These are phyloP conservation scores for Malurus cyaneus DNA, from an alignment of 2,113 vertebrate species.

Conservation along the genomic window DNA sequence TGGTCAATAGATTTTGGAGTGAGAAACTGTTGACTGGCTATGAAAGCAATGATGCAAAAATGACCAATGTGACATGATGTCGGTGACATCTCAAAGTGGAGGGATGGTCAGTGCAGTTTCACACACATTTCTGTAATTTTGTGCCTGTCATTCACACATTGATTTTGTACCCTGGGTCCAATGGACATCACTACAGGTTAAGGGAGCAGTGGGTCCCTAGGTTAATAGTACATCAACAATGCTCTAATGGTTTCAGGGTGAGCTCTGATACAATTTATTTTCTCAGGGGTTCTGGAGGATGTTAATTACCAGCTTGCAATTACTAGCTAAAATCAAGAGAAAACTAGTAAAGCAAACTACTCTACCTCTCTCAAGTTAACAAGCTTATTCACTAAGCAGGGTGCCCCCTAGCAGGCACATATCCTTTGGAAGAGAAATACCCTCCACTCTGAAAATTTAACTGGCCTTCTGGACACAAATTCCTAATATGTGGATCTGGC, in stretches of 20 bases:
- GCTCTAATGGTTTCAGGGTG: neutral
- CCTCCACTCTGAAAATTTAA: neutral
- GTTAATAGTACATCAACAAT: accelerated
- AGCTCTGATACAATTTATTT: neutral
- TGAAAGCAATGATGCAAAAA: neutral
- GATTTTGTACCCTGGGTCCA: neutral
- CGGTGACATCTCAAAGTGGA: accelerated
- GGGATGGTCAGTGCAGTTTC: accelerated
- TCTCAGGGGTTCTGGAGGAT: neutral
- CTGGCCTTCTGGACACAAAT: neutral
- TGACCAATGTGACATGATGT: neutral
- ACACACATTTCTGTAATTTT: neutral
- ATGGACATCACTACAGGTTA: neutral
- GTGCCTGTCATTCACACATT: neutral
- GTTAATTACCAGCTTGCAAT: neutral
- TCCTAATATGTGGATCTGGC: neutral
- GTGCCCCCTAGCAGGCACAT: neutral
- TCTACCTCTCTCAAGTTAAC: neutral
- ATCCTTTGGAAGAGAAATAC: neutral
- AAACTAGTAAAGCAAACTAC: neutral
- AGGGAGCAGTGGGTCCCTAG: neutral
- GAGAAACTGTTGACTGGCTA: neutral
- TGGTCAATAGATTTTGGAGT: neutral
- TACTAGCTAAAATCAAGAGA: neutral
- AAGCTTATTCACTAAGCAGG: neutral